A percentile compares a stretch with the other conserved stretches of the same genome.
Conservation (phyloP, 2,888 invertebrate species). For the Danaus chrysippus region DNA sequence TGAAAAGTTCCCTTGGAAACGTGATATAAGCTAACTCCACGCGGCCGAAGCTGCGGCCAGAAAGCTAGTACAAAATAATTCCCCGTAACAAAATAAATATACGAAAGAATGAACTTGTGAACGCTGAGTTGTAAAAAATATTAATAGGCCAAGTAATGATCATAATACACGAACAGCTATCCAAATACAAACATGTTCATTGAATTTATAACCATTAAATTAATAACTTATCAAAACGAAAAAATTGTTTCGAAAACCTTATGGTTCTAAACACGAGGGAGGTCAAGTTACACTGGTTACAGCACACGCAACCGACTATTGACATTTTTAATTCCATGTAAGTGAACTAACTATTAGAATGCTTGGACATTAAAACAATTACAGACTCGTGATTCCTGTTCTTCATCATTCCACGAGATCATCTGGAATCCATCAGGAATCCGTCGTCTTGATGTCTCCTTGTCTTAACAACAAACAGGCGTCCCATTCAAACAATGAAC, state of each 20-base stretch:
- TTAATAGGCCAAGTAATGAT: background rate
- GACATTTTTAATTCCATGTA: conserved; percentile 18
- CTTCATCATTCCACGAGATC: background rate
- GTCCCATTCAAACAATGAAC: background rate
- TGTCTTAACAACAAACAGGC: background rate
- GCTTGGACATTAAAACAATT: conserved; percentile 12
- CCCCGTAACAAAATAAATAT: no score
- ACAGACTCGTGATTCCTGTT: conserved; percentile 1
- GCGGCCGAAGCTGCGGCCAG: no score
- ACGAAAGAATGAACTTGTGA: no score
- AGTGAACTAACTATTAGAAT: background rate
- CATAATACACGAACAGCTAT: background rate
- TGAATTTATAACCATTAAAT: background rate
- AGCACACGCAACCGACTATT: conserved; percentile 9
- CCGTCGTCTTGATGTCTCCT: background rate
- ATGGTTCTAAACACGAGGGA: background rate
- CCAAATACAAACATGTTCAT: background rate
- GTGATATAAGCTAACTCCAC: no score
- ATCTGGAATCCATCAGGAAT: background rate
- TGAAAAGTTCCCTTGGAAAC: no score
- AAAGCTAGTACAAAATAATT: no score
- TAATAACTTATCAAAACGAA: conserved; percentile 1
- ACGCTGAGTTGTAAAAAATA: no score
- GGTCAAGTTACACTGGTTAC: background rate
- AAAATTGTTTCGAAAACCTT: background rate